A percentile compares a stretch with the other conserved stretches of the same genome.
Conservation (phyloP, 2,113 vertebrate species). For the Propithecus coquereli region DNA sequence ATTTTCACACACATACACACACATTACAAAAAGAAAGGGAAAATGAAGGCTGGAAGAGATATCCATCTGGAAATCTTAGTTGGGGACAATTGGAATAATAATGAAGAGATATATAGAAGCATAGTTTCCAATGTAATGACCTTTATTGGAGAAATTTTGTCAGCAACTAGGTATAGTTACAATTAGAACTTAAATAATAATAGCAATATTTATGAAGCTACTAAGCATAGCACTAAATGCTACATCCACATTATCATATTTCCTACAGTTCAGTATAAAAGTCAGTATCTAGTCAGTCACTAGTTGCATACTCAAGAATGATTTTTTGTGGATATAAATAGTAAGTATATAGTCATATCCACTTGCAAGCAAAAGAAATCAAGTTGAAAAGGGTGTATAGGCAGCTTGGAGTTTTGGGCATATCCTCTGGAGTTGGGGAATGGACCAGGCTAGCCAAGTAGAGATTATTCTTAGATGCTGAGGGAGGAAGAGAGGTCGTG, state of each 20-base stretch:
- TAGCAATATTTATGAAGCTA: not conserved
- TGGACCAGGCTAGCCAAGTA: not conserved
- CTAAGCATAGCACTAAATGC: not conserved
- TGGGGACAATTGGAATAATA: not conserved
- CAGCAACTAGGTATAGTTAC: not conserved
- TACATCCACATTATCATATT: not conserved
- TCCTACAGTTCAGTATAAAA: not conserved
- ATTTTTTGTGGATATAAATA: not conserved
- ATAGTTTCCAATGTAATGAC: not conserved
- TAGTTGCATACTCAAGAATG: not conserved
- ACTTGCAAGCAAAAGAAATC: not conserved
- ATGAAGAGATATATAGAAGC: not conserved
- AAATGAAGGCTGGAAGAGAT: not conserved
- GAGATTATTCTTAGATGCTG: not conserved
- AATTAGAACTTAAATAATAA: conserved; percentile 2
- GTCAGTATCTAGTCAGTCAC: not conserved
- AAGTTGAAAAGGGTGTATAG: not conserved
- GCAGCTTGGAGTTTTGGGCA: not conserved
- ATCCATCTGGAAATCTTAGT: not conserved
- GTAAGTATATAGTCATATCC: not conserved
- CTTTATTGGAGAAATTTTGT: not conserved
- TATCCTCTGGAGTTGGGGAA: not conserved
- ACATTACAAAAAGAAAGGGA: not conserved
- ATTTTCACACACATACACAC: not conserved
- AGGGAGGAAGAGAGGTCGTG: not conserved